Conservation (phyloP, 2,888 invertebrate species). For the Ramazzottius varieornatus region DNA sequence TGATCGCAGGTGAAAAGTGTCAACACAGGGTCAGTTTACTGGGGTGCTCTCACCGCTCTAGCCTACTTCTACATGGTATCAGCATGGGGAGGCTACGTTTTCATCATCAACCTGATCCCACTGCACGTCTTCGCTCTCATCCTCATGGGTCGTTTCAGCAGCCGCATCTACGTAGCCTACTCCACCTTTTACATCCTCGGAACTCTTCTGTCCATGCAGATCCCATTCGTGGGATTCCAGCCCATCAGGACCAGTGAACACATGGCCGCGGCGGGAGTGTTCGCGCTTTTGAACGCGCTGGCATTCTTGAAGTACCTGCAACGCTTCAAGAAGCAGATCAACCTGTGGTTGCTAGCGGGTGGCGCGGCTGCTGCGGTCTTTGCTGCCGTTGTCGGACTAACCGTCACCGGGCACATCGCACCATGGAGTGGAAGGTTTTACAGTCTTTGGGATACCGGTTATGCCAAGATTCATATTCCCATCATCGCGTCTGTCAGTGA, state of each 20-base stretch:
- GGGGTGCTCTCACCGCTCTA: conserved; percentile 72
- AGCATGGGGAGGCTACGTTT: conserved; percentile 98
- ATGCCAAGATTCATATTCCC: conserved; percentile 96
- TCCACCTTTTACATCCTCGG: conserved; percentile 89
- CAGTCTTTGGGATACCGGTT: conserved; percentile 94
- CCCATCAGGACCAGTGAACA: conserved; percentile 95
- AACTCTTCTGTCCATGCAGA: conserved; percentile 79
- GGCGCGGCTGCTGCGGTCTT: conserved; percentile 2
- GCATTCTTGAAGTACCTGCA: conserved; percentile 61
- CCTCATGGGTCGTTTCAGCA: conserved; percentile 79
- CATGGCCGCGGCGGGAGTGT: conserved; percentile 94
- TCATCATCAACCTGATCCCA: conserved; percentile 94
- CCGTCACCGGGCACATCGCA: conserved; percentile 45
- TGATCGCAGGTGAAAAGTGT: conserved; percentile 46
- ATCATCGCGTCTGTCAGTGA: conserved; percentile 97
- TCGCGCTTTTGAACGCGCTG: conserved; percentile 67
- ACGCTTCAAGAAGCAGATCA: conserved; percentile 34
- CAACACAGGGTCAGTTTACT: conserved; percentile 86
- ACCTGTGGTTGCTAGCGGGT: not conserved
- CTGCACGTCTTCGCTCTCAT: conserved; percentile 71
- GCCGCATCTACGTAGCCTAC: conserved; percentile 68
- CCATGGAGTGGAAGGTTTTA: conserved; percentile 94
- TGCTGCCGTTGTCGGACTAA: conserved; percentile 7
- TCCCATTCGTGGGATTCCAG: conserved; percentile 58
- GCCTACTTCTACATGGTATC: conserved; percentile 99